Base-by-base conservation (phyloP, 2,888 invertebrate species). In the Physocephala rufipes region DNA sequence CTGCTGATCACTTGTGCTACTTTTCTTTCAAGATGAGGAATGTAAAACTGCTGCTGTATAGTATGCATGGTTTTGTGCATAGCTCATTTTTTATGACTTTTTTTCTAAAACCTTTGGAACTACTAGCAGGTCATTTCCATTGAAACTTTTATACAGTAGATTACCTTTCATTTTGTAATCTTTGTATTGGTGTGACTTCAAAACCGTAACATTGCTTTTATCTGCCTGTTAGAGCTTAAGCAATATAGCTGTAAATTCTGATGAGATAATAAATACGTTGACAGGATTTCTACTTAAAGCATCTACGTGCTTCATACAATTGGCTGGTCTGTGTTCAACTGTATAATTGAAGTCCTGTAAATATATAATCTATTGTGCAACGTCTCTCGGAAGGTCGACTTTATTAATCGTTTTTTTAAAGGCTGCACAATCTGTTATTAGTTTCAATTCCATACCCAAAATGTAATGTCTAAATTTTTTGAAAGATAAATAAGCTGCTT, bases 381-480 rank as follows among this genome's bases (percentile, higher is more conserved):
- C 70, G 53, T 63, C 43, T 1, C 36, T 16, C 12, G 68, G 53
- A 2, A 72, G 26, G 19, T 63, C 67, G 47, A 28, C 43, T 36
- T 68, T 72, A 4, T 30, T 61, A 26, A 71, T 51, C 0, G 62
- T 67, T 13, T 30, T 19, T 55, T 30, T 36, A 45, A 63, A 30
- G 28, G 51, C 68, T 12, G 49, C 51, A n/a, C 63, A 63, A 19
- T 65, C 82, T 0, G 79, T 81, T 5, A 63, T 2, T 45, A 49
- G 49, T 49, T 49, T 65, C 15, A 65, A 65, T 28, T 24, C 12
- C 28, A 28, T 70, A 1, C 79, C 81, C 12, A 82, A 53, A 5
- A 83, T 55, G 71, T 82, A 84, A 0, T 80, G 75, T 13, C 82
- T 61, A 49, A 59, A 68, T 16, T 62, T 68, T 45, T 68, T 68